phyloP scores from a whole-genome alignment of 2,113 vertebrate species.

The Pundamilia nyererei region DNA sequence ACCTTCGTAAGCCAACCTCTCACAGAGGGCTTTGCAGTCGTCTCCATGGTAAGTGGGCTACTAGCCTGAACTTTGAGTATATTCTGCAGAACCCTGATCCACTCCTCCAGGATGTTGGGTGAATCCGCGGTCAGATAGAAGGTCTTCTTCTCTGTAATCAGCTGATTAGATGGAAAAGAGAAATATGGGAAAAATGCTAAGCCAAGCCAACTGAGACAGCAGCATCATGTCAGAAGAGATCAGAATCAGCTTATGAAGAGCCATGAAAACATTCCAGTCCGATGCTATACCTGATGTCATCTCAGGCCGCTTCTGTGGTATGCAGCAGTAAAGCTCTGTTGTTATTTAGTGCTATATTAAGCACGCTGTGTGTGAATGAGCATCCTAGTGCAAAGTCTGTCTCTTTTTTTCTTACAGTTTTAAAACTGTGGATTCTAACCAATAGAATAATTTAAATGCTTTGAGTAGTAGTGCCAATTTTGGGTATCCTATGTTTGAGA shows the following conservation, averaged over 20 bases:
- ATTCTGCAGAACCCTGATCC: constrained; percentile 85
- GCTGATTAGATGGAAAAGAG: constrained; percentile 51
- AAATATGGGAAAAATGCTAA: constrained; percentile 8
- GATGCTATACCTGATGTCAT: constrained; percentile 47
- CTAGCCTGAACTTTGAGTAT: constrained; percentile 82
- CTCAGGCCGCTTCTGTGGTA: constrained; percentile 32
- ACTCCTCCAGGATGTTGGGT: constrained; percentile 87
- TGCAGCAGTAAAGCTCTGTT: constrained; percentile 16
- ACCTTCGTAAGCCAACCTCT: constrained; percentile 90
- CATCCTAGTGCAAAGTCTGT: not conserved
- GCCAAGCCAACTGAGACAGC: not conserved
- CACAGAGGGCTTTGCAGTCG: constrained; percentile 73
- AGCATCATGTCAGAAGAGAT: constrained; percentile 21
- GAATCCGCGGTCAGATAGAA: constrained; percentile 87
- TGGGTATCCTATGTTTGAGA: not conserved
- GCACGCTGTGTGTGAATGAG: not conserved
- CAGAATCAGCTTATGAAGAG: constrained; percentile 33
- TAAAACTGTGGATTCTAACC: not conserved
- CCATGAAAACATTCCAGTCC: constrained; percentile 43
- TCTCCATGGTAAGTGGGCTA: constrained; percentile 62
- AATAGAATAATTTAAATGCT: not conserved
- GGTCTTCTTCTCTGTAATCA: constrained; percentile 85
- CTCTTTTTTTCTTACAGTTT: not conserved
- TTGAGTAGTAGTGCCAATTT: not conserved
- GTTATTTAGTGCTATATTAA: not conserved